Conservation (phyloP, 2,888 invertebrate genomes). For the Catonia carolina region DNA sequence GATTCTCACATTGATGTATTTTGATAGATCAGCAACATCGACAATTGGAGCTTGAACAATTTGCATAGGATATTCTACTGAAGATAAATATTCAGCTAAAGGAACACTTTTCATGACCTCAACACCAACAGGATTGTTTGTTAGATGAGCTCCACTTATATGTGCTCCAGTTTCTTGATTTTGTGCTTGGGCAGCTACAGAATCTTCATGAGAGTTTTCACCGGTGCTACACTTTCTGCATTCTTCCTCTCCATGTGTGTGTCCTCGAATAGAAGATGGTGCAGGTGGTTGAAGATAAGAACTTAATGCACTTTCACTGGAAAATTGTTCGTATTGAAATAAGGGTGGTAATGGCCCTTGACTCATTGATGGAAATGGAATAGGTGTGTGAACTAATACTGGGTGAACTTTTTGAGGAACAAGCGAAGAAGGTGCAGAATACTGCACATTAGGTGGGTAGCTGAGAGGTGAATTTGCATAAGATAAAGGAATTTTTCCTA, state of each 20-base stretch:
- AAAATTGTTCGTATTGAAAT: constrained; percentile 21
- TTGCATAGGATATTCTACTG: constrained; percentile 64
- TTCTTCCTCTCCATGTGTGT: constrained; percentile 9
- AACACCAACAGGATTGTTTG: constrained; percentile 39
- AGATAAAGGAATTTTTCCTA: constrained; percentile 34
- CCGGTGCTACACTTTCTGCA: constrained; percentile 21
- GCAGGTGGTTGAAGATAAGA: constrained; percentile 18
- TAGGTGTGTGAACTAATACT: constrained; percentile 26
- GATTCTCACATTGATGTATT: constrained; percentile 30
- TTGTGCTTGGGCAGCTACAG: constrained; percentile 23
- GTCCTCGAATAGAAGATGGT: not conserved
- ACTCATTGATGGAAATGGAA: constrained; percentile 31
- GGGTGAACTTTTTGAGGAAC: constrained; percentile 15
- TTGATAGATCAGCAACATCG: constrained; percentile 47
- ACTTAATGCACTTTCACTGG: constrained; percentile 6
- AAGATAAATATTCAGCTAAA: constrained; percentile 60
- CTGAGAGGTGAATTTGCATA: constrained; percentile 18
- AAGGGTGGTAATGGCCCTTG: constrained; percentile 25
- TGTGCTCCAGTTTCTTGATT: constrained; percentile 16
- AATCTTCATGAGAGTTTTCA: constrained; percentile 9
- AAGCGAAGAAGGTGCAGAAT: constrained; percentile 13
- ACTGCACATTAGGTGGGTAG: constrained; percentile 7
- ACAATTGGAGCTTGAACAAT: constrained; percentile 62
- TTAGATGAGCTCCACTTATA: not conserved
- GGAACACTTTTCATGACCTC: constrained; percentile 59